Evolutionary conservation across 2,797 vertebrate genomes (phyloP).

Genomic region (Syngnathus rostellatus): DNA sequence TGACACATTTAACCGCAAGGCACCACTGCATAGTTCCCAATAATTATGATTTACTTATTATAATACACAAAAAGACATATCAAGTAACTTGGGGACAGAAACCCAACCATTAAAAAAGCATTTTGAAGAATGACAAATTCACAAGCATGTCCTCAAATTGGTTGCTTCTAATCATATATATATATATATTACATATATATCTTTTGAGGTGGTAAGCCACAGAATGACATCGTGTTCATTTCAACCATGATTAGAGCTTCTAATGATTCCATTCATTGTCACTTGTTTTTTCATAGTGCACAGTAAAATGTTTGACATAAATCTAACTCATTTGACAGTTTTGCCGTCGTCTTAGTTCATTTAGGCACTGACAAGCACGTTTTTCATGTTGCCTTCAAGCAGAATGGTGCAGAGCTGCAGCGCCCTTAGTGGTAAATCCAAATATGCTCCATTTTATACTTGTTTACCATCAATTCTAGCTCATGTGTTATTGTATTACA

Average conservation of each 20-base stretch:
- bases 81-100: neutral
- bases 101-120: neutral
- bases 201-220: neutral
- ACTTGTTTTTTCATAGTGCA: neutral
- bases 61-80: neutral
- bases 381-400: neutral
- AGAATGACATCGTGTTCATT: neutral
- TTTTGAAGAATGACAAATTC: neutral
- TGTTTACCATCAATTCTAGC: conserved; percentile 60
- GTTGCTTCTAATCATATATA: neutral
- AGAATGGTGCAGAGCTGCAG: conserved; percentile 56
- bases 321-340: neutral
- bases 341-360: neutral
- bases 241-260: neutral
- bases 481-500: conserved; percentile 49
- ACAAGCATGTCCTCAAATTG: neutral
- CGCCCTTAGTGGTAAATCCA: conserved; percentile 49
- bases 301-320: too few species aligned
- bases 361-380: neutral
- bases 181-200: neutral
- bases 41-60: neutral
- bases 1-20: neutral
- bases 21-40: neutral
- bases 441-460: conserved; percentile 26
- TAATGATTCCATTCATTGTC: neutral